Evolutionary conservation across 1,140 invertebrate species (phyloP).

Genomic region (Drosophila nasuta): DNA sequence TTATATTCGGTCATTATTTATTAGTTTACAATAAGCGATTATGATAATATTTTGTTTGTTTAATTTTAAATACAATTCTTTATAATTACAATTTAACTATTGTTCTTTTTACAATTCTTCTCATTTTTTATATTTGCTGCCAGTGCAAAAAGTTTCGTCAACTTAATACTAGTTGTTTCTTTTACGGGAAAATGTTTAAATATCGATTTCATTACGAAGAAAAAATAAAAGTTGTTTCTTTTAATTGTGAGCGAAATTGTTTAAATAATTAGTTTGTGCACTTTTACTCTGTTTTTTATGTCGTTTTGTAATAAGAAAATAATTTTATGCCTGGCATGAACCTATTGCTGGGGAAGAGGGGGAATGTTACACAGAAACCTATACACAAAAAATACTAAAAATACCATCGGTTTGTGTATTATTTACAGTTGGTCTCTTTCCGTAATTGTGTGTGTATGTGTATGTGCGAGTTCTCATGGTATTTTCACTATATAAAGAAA

Average conservation of each 20-base stretch:
- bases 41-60: slow-evolving; percentile 65
- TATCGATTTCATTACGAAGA: slow-evolving; percentile 41
- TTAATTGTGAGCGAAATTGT: slow-evolving; percentile 66
- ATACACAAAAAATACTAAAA: slow-evolving; percentile 75
- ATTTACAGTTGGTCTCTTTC: slow-evolving; percentile 68
- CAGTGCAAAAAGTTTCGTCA: slow-evolving; percentile 81
- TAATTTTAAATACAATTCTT: slow-evolving; percentile 70
- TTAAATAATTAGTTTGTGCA: slow-evolving; percentile 19
- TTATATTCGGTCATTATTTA: slow-evolving; percentile 83
- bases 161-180: slow-evolving; percentile 51
- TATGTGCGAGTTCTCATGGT: slow-evolving; percentile 55
- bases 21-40: slow-evolving; percentile 85
- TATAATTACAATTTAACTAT: slow-evolving; percentile 84
- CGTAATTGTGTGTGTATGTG: slow-evolving; percentile 48
- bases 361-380: slow-evolving; percentile 52
- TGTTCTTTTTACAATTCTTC: slow-evolving; percentile 75
- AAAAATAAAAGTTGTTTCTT: slow-evolving; percentile 75
- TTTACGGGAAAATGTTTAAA: slow-evolving; percentile 15
- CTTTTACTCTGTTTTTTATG: slow-evolving; percentile 21
- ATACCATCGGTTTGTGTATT: slow-evolving; percentile 69
- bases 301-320: slow-evolving; percentile 63
- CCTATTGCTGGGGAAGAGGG: slow-evolving; percentile 31
- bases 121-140: slow-evolving; percentile 73
- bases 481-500: slow-evolving; percentile 68
- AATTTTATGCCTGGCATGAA: slow-evolving; percentile 76